Evolutionary conservation across 2,113 vertebrate genomes (phyloP).

Genomic region (Chionodraco myersi): DNA sequence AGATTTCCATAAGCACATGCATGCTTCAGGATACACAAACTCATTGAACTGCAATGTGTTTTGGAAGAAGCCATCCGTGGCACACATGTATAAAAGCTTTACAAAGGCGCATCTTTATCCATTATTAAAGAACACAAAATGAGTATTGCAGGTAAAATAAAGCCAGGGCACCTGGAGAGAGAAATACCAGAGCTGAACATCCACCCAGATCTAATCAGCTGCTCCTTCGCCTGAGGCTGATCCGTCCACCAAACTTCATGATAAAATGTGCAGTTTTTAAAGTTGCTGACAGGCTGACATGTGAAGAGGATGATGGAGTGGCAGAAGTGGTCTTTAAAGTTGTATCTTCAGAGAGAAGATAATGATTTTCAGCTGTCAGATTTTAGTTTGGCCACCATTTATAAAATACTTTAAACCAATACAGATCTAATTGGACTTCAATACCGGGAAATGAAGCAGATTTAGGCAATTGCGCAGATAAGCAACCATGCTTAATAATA

Average conservation of each 20-base stretch:
- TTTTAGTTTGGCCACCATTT: neutral
- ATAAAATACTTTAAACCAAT: neutral
- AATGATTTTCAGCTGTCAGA: neutral
- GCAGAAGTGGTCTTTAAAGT: neutral
- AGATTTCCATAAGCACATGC: neutral
- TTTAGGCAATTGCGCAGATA: neutral
- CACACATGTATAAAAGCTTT: neutral
- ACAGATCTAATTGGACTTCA: neutral
- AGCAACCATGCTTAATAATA: neutral
- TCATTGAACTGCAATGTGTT: slow-evolving; percentile 12
- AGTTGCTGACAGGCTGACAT: slow-evolving; percentile 16
- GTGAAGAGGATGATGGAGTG: neutral
- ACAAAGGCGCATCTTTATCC: neutral
- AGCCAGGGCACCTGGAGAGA: neutral
- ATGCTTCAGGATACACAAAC: slow-evolving; percentile 12
- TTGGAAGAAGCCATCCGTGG: slow-evolving; percentile 10
- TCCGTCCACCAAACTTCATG: neutral
- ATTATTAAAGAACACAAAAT: neutral
- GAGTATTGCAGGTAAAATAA: neutral
- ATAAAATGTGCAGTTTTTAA: slow-evolving; percentile 16
- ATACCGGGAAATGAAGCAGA: neutral
- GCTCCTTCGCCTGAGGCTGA: slow-evolving; percentile 25
- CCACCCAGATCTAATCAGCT: slow-evolving; percentile 1
- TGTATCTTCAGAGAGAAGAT: neutral
- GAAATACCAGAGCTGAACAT: slow-evolving; percentile 12